phyloP scores from a whole-genome alignment of 2,888 invertebrate genomes.

The Amiota communis region DNA sequence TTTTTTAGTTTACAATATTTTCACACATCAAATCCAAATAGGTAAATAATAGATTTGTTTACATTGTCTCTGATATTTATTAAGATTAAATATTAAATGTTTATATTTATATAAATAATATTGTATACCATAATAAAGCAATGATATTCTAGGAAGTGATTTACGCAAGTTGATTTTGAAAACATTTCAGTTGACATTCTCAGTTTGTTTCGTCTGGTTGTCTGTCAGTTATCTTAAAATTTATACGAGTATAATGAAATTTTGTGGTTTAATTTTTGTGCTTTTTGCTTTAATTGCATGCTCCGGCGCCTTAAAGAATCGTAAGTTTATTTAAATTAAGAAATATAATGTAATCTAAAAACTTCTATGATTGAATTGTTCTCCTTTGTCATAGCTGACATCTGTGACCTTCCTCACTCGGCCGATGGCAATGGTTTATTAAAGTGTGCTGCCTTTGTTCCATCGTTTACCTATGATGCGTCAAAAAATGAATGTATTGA shows the following conservation, averaged over 20 bases:
- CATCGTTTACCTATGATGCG: slow-evolving; percentile 40
- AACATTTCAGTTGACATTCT: too few relatives aligned
- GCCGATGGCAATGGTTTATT: slow-evolving; percentile 34
- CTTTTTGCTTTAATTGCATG: slow-evolving; percentile 36
- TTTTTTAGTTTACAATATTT: too few relatives aligned
- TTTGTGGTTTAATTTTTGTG: slow-evolving; percentile 34
- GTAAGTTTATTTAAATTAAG: slow-evolving; percentile 28
- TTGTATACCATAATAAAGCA: too few relatives aligned
- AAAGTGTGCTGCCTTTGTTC: slow-evolving; percentile 37
- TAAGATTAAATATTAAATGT: too few relatives aligned
- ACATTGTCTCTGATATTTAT: too few relatives aligned
- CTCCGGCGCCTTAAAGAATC: slow-evolving; percentile 34
- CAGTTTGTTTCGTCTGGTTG: too few relatives aligned
- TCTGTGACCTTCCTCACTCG: slow-evolving; percentile 41
- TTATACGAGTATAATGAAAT: slow-evolving; percentile 42
- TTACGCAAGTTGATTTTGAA: too few relatives aligned
- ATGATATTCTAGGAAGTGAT: too few relatives aligned
- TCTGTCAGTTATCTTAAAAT: background rate
- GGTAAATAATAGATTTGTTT: too few relatives aligned
- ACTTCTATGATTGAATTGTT: background rate
- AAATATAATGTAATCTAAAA: background rate
- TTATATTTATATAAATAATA: too few relatives aligned
- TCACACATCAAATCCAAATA: too few relatives aligned
- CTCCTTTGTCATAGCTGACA: slow-evolving; percentile 22
- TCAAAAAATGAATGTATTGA: slow-evolving; percentile 40